A percentile compares a stretch with the other conserved stretches of the same genome.
Conservation (phyloP, 2,797 vertebrate genomes). For the Gallinago solitaria region DNA sequence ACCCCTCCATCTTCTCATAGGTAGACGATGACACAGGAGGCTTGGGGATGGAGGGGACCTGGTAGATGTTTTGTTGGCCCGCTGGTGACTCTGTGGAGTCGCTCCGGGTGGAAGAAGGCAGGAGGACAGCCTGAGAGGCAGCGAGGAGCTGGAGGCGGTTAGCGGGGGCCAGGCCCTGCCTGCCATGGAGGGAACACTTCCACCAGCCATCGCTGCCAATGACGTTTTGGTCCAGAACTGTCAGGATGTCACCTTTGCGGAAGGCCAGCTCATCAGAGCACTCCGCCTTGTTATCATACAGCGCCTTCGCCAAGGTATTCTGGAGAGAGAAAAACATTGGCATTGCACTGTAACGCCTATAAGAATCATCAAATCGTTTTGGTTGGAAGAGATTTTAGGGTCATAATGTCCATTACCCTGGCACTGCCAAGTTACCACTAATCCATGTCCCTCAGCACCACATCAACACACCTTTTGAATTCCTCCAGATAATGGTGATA, state of each 20-base stretch:
- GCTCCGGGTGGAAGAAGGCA: neutral
- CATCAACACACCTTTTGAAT: neutral
- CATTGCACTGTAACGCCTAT: neutral
- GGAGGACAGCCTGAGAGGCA: neutral
- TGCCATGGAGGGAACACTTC: slow-evolving; percentile 88
- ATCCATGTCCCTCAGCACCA: neutral
- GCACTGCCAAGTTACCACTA: neutral
- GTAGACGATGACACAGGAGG: slow-evolving; percentile 4
- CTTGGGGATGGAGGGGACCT: slow-evolving; percentile 76
- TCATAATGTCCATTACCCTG: neutral
- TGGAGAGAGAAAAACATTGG: slow-evolving; percentile 35
- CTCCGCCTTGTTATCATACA: slow-evolving; percentile 94
- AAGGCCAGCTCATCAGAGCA: slow-evolving; percentile 91
- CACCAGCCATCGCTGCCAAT: slow-evolving; percentile 90
- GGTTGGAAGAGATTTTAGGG: neutral
- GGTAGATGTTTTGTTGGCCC: slow-evolving; percentile 76
- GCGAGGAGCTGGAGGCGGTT: slow-evolving; percentile 88
- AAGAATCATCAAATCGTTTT: neutral
- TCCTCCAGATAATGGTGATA: neutral
- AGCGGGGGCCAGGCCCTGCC: slow-evolving; percentile 90
- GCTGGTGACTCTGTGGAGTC: neutral
- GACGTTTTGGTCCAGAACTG: slow-evolving; percentile 83
- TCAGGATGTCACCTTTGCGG: slow-evolving; percentile 88
- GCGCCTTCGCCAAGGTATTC: slow-evolving; percentile 88
- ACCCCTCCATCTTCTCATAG: slow-evolving; percentile 85